These are phyloP conservation scores for Taenaris catops DNA, from an alignment of 2,888 invertebrate genomes.

Conservation along the genomic window DNA sequence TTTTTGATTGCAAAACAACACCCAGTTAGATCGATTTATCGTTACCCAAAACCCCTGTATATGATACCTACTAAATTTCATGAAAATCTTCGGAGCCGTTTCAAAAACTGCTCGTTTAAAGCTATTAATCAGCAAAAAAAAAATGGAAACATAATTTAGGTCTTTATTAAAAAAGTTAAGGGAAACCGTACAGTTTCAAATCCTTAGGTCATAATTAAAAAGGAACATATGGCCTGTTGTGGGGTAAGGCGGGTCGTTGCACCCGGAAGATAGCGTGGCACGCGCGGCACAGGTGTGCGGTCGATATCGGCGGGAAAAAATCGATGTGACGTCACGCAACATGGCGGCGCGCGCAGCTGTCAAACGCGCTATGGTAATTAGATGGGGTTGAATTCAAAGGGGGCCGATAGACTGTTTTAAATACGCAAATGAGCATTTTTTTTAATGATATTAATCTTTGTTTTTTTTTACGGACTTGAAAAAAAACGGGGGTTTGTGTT, in stretches of 20 bases:
- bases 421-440: conserved; percentile 9
- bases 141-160: too few species aligned
- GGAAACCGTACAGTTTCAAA: conserved; percentile 12
- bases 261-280: conserved; percentile 60
- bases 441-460: background rate
- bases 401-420: conserved; percentile 34
- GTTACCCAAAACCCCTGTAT: too few species aligned
- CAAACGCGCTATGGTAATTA: conserved; percentile 43
- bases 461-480: too few species aligned
- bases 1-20: too few species aligned
- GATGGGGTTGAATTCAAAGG: conserved; percentile 44
- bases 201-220: conserved; percentile 7
- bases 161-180: background rate
- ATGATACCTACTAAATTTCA: too few species aligned
- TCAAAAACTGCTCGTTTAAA: too few species aligned
- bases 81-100: too few species aligned
- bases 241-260: conserved; percentile 33
- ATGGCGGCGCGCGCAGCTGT: conserved; percentile 66
- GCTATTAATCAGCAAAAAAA: too few species aligned
- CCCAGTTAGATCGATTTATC: too few species aligned
- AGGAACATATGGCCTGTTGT: conserved; percentile 11
- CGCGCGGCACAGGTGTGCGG: conserved; percentile 64
- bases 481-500: too few species aligned
- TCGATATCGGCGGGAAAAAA: conserved; percentile 68
- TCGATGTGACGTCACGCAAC: conserved; percentile 70